These are phyloP conservation scores for Oscheius myriophilus DNA, from an alignment of 2,888 invertebrate genomes.

Conservation along the genomic window DNA sequence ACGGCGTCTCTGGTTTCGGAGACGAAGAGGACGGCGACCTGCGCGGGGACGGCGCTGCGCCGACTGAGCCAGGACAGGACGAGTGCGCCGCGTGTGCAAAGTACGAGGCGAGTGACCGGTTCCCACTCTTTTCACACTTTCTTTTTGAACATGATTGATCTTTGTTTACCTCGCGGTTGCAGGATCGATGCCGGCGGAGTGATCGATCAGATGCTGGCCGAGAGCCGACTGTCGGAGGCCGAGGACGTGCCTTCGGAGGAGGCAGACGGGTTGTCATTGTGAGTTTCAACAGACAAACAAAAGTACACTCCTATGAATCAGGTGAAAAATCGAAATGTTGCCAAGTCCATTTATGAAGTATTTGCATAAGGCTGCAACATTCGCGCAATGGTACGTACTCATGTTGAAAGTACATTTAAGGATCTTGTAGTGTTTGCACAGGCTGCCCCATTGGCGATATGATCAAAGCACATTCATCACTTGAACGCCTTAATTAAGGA, in stretches of 20 bases:
- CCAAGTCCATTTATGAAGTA: too few species aligned
- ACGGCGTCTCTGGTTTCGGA: conserved; percentile 24
- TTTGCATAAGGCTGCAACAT: too few species aligned
- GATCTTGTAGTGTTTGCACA: too few species aligned
- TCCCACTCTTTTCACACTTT: conserved; percentile 3
- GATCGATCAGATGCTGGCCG: conserved; percentile 58
- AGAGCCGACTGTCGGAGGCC: conserved; percentile 40
- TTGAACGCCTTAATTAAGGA: too few species aligned
- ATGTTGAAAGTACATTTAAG: too few species aligned
- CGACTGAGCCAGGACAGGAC: conserved; percentile 54
- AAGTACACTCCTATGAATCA: too few species aligned
- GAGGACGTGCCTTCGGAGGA: conserved; percentile 9
- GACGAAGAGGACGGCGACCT: conserved; percentile 10
- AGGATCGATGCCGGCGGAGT: conserved; percentile 66
- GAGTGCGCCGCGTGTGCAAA: conserved; percentile 50
- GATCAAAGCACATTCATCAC: too few species aligned
- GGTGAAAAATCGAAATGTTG: too few species aligned
- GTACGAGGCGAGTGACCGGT: conserved; percentile 43
- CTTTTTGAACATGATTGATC: background rate
- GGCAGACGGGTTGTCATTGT: too few species aligned
- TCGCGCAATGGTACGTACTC: too few species aligned
- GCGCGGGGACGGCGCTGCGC: conserved; percentile 31
- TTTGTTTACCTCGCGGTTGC: conserved; percentile 17
- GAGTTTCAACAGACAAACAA: too few species aligned
- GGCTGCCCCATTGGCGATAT: too few species aligned